Conservation (phyloP, 2,797 vertebrate genomes). For the Syncerus caffer region DNA sequence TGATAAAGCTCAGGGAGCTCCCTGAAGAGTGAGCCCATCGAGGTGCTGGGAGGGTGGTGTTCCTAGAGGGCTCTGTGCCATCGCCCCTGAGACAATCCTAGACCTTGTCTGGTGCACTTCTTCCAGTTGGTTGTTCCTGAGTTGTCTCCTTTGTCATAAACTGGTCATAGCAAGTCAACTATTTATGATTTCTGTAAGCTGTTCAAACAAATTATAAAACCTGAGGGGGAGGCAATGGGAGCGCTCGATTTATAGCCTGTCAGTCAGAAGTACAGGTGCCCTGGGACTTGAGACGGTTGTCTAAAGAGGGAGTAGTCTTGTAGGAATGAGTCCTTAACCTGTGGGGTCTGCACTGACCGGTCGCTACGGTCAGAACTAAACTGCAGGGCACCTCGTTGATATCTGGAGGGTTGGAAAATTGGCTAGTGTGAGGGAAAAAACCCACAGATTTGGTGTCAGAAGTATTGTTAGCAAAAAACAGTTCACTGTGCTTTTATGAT, state of each 20-base stretch:
- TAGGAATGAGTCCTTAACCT: neutral
- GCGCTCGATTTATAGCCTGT: neutral
- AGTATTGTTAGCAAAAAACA: neutral
- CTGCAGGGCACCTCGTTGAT: neutral
- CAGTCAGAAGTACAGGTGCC: neutral
- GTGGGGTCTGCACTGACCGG: neutral
- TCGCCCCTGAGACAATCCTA: neutral
- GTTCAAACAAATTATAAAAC: neutral
- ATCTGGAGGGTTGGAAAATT: neutral
- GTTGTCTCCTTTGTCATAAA: neutral
- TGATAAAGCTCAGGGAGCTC: neutral
- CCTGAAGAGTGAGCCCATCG: neutral
- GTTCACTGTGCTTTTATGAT: slow-evolving; percentile 7
- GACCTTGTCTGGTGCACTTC: neutral
- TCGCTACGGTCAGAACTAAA: neutral
- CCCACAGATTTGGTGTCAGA: neutral
- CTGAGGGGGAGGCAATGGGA: neutral
- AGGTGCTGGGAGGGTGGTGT: neutral
- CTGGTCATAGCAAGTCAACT: neutral
- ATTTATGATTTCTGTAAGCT: neutral
- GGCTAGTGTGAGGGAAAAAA: neutral
- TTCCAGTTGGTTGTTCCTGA: neutral
- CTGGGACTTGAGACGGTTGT: neutral
- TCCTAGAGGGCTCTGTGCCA: neutral
- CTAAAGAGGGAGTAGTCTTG: neutral